These are phyloP conservation scores for Alouatta caraya DNA, from an alignment of 2,797 vertebrate species.

Conservation along the genomic window DNA sequence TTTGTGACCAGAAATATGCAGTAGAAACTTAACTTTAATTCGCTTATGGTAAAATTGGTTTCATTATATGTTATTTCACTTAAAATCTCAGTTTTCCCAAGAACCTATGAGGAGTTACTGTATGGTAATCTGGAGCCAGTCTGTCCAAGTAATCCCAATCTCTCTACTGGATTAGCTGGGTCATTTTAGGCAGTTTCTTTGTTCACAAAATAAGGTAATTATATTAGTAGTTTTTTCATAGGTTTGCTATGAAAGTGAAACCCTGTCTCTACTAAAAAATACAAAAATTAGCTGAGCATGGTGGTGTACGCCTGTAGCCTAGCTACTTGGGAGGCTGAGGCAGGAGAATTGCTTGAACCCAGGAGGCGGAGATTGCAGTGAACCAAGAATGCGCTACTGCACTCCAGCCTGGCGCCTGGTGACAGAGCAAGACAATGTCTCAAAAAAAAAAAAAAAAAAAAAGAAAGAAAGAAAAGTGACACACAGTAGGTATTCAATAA, in stretches of 20 bases:
- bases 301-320: no score
- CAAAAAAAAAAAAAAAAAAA: no score
- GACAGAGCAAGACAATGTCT: no score
- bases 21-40: neutral
- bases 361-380: no score
- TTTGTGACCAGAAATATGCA: neutral
- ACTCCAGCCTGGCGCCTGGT: no score
- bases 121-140: neutral
- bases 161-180: neutral
- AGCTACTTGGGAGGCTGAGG: no score
- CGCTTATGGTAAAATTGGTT: neutral
- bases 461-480: neutral
- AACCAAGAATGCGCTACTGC: no score
- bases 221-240: neutral
- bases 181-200: neutral
- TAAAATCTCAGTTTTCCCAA: neutral
- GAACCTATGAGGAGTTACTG: neutral
- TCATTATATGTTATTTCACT: neutral
- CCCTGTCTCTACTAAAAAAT: no score
- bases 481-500: neutral
- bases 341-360: no score
- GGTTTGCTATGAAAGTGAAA: neutral
- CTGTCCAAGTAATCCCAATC: neutral
- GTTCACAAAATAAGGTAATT: constrained; percentile 34
- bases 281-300: no score